phyloP scores from a whole-genome alignment of 2,113 vertebrate species.

The Tor tambroides region DNA sequence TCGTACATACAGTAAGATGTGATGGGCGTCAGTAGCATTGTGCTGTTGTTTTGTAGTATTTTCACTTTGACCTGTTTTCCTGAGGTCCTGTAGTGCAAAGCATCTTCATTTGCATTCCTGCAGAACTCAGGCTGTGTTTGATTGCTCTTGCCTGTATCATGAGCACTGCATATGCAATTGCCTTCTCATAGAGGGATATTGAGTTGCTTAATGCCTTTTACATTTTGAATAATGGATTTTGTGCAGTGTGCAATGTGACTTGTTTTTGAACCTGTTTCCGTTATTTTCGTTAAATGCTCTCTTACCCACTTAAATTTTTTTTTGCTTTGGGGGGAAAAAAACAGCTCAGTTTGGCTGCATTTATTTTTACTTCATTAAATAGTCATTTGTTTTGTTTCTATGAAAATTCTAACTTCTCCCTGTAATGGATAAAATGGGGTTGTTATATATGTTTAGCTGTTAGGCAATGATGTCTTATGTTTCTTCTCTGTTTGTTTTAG shows the following conservation, averaged over 20 bases:
- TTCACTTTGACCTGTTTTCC: not conserved
- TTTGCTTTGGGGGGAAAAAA: not conserved
- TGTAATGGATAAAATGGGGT: conserved; percentile 16
- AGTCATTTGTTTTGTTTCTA: conserved; percentile 27
- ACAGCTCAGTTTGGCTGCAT: not conserved
- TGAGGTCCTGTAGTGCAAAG: not conserved
- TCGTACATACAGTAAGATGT: conserved; percentile 13
- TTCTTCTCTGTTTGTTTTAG: not conserved
- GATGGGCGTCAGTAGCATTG: not conserved
- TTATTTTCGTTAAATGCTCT: conserved; percentile 25
- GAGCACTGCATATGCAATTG: conserved; percentile 9
- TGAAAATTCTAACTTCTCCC: not conserved
- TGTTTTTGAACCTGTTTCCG: not conserved
- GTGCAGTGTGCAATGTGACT: conserved; percentile 30
- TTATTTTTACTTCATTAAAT: conserved; percentile 15
- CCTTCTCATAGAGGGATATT: conserved; percentile 17
- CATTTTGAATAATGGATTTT: conserved; percentile 27
- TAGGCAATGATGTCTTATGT: not conserved
- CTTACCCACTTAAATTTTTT: not conserved
- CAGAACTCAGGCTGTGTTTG: conserved; percentile 2
- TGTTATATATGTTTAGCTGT: not conserved
- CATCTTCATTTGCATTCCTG: conserved; percentile 39
- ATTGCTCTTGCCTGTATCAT: conserved; percentile 13
- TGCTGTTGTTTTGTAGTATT: not conserved
- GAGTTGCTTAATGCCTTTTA: conserved; percentile 34